A percentile compares a stretch with the other conserved stretches of the same genome.
These are phyloP conservation scores for Dryobota labecula DNA, from an alignment of 2,888 invertebrate species.

Conservation along the genomic window DNA sequence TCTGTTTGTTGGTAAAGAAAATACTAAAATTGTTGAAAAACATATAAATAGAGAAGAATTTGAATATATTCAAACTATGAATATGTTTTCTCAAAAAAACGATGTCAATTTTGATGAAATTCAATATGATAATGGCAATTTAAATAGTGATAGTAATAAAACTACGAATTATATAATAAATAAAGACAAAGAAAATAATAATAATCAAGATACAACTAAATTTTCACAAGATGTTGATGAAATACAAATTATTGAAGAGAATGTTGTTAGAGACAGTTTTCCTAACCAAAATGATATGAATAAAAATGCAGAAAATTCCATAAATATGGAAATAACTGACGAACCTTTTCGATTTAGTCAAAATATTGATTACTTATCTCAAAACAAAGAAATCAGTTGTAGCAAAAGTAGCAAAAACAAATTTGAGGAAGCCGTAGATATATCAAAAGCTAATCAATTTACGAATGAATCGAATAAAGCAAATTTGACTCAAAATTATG, in stretches of 20 bases:
- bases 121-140: not conserved
- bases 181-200: constrained; percentile 1
- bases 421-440: not conserved
- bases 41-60: not conserved
- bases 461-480: not conserved
- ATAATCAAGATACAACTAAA: not conserved
- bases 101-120: constrained; percentile 17
- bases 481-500: not conserved
- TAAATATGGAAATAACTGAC: not conserved
- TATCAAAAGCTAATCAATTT: not conserved
- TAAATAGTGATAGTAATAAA: not conserved
- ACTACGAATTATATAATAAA: not conserved
- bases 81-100: constrained; percentile 23
- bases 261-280: not conserved
- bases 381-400: not conserved
- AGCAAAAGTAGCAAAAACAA: not conserved
- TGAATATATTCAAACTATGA: constrained; percentile 24
- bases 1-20: not conserved
- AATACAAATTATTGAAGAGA: constrained; percentile 25
- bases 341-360: not conserved
- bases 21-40: not conserved
- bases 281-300: not conserved
- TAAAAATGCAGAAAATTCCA: not conserved
- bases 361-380: not conserved
- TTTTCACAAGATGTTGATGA: constrained; percentile 48